Base-by-base conservation (phyloP, 2,113 vertebrate species). In the Phainopepla nitens region DNA sequence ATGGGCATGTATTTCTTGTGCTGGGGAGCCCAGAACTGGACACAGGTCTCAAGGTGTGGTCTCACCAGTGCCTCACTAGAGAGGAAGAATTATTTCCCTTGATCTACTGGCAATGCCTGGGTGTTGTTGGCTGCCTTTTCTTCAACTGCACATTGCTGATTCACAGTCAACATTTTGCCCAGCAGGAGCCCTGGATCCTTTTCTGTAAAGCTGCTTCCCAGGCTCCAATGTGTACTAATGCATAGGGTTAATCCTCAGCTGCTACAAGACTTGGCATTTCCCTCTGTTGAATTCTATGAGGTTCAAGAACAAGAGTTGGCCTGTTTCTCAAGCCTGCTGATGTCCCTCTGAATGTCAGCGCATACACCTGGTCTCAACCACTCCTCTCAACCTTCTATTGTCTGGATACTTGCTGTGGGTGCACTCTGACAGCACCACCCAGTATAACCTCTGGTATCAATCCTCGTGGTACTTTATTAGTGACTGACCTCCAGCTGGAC, bases 1-100 rank as follows among this genome's bases (percentile, higher is more conserved):
- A 45, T 0, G 1, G 6, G 22, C 64, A 25, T 1, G 1, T 47
- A 18, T 44, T 51, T 88, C 49, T 21, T 28, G 13, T 50, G 36
- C 66, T 82, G 57, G 35, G 39, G 42, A 54, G 15, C 47, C 42
- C 33, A 28, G 62, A 87, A 62, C 9, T 25, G 5, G 28, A 45
- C 62, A 49, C 8, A 44, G 31, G 22, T 36, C 51, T 84, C 2
- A 4, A 73, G n/a, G 9, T 83, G 35, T 3, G 1, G 14, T 90
- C 41, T 72, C 58, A 86, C 21, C 45, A 82, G 21, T 47, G 33
- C 23, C 27, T 76, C 49, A 44, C 50, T 61, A 35, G 76, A 78
- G 31, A 71, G 39, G 49, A 78, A 58, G 8, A 82, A 85, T 51
- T 18, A 69, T 54, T 54, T 66, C n/a, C 22, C 31, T 70, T 65